Percentiles rank a stretch among this genome's conserved stretches.
phyloP scores from a whole-genome alignment of 2,888 invertebrate genomes.

The Drosophila koepferae region DNA sequence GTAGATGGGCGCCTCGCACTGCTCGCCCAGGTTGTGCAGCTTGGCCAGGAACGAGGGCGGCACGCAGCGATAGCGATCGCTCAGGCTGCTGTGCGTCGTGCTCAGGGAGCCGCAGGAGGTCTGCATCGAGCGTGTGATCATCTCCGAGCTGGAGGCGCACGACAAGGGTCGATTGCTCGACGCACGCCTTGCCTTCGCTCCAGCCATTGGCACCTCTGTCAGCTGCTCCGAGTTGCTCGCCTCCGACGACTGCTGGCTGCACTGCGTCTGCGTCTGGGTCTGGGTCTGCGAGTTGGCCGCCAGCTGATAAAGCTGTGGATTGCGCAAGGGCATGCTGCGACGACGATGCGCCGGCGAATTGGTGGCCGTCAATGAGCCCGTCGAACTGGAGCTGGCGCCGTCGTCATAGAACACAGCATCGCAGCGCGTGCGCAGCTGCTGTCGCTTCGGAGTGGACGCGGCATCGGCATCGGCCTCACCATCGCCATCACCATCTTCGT shows the following conservation, averaged over 20 bases:
- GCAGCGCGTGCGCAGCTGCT: constrained; percentile 54
- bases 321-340: constrained; percentile 83
- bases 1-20: constrained; percentile 91
- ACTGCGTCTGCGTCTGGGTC: constrained; percentile 74
- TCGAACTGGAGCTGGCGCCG: constrained; percentile 78
- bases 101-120: constrained; percentile 86
- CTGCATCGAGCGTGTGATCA: constrained; percentile 91
- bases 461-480: constrained; percentile 57
- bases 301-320: constrained; percentile 83
- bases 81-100: constrained; percentile 81
- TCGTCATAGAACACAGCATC: constrained; percentile 80
- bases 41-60: constrained; percentile 90
- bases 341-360: constrained; percentile 83
- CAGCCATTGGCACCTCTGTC: constrained; percentile 74
- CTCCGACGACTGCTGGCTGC: constrained; percentile 83
- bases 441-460: constrained; percentile 54
- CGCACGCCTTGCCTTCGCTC: constrained; percentile 33
- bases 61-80: constrained; percentile 87
- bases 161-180: constrained; percentile 65
- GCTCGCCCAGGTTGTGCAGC: constrained; percentile 88
- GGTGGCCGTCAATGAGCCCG: constrained; percentile 79
- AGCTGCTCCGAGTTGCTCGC: constrained; percentile 83
- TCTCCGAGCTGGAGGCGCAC: constrained; percentile 83
- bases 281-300: constrained; percentile 52
- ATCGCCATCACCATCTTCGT: constrained; percentile 69